Conservation (phyloP, 2,113 vertebrate genomes). For the Myrmecophaga tridactyla region DNA sequence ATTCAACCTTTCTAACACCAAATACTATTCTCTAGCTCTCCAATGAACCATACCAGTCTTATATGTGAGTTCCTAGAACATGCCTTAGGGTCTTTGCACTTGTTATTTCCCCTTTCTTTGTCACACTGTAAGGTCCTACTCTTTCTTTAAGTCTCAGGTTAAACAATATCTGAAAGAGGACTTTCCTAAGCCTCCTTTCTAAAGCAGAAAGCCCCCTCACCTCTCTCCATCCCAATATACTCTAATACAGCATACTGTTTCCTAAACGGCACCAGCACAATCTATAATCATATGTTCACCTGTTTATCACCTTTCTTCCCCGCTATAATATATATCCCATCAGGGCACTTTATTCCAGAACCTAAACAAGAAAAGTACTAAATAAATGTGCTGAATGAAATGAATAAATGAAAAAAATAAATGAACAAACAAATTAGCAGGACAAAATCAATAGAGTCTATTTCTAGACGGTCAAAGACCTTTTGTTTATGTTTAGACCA, state of each 20-base stretch:
- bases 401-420: constrained; percentile 30
- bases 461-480: constrained; percentile 26
- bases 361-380: background rate
- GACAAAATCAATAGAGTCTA: background rate
- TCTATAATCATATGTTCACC: background rate
- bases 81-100: background rate
- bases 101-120: background rate
- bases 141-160: constrained; percentile 7
- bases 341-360: background rate
- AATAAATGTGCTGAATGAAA: background rate
- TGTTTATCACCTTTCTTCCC: background rate
- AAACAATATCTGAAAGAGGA: background rate
- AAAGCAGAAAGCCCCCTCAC: background rate
- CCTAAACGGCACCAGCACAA: constrained; percentile 4
- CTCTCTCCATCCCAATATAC: background rate
- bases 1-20: background rate
- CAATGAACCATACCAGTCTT: background rate
- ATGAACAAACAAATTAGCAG: constrained; percentile 14
- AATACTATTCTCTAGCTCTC: background rate
- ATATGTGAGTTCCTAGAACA: background rate
- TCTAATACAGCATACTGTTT: background rate
- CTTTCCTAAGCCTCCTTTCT: background rate
- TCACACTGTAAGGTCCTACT: background rate
- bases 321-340: background rate
- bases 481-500: no score